Conservation (phyloP, 2,888 invertebrate species). For the Micoletzkya japonica region DNA sequence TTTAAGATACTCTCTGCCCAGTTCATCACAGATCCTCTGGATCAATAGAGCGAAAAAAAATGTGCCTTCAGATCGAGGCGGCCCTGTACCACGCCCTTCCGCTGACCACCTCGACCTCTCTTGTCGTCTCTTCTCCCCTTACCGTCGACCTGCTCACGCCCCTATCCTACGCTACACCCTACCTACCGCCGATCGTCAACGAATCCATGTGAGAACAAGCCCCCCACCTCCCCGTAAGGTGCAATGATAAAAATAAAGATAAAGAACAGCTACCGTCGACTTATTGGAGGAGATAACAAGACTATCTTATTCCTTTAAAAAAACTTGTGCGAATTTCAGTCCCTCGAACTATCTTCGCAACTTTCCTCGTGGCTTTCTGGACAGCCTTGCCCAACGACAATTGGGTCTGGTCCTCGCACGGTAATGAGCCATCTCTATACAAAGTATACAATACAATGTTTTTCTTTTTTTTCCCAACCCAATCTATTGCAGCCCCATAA, state of each 20-base stretch:
- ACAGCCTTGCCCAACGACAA: slow-evolving; percentile 7
- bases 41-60: neutral
- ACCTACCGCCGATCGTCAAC: neutral
- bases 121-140: slow-evolving; percentile 11
- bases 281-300: too few relatives aligned
- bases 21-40: neutral
- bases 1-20: neutral
- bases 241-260: too few relatives aligned
- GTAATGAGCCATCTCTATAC: neutral
- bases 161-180: neutral
- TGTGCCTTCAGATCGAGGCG: neutral
- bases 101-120: slow-evolving; percentile 12
- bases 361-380: slow-evolving; percentile 10
- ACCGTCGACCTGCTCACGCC: slow-evolving; percentile 7
- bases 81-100: slow-evolving; percentile 12
- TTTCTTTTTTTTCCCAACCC: neutral
- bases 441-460: neutral
- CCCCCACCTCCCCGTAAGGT: too few relatives aligned
- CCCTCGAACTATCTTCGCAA: slow-evolving; percentile 19
- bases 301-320: too few relatives aligned
- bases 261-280: too few relatives aligned
- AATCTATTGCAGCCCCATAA: slow-evolving; percentile 10
- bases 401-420: neutral
- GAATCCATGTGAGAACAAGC: slow-evolving; percentile 8
- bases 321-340: too few relatives aligned